Base-by-base conservation (phyloP, 2,113 vertebrate species). In the Emydura subglobosa region DNA sequence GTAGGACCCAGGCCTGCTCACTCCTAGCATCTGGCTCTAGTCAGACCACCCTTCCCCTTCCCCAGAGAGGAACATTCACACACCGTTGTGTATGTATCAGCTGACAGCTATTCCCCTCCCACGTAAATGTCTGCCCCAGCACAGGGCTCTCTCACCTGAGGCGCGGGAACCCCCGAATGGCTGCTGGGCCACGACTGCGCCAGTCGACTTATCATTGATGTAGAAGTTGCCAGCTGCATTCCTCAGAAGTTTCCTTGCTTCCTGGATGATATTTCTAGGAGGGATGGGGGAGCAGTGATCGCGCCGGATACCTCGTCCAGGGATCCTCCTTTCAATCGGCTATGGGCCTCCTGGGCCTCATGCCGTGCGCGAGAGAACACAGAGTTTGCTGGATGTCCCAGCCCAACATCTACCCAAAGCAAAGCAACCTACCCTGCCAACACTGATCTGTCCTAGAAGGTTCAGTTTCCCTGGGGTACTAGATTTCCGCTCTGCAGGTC, bases 211-310 rank as follows among this genome's bases (percentile, higher is more conserved):
- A 82, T 99, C 99, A 0, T 99, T 99, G 90, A 99, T 98, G 86
- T 99, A 99, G 97, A 99, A 99, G 87, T 99, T 99, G n/a, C 99
- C 99, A 0, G 99, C 99, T 0, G 99, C 98, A 0, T 99, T 98
- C 59, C 99, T 98, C 88, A 99, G 95, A 5, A 92, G 65, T 42
- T 74, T 86, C 0, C 97, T 97, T 1, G 99, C 99, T 79, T 99
- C 98, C 0, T 91, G 95, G 1, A 99, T 76, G 25, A 99, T 94
- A 0, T 10, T 79, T 98, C 99, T 99, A 51, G 24, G 25, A 76
- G 42, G 74, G 42, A 59, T 0, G 50, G 24, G 12, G 1, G 16
- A 44, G 6, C 42, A 27, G 53, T 42, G 82, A 31, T 31, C n/a
- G 65, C 7, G 1, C 17, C 39, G 65, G 34, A 2, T 5, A 16